Evolutionary conservation across 2,888 invertebrate genomes (phyloP).

Genomic region (Mesorhabditis spiculigera): DNA sequence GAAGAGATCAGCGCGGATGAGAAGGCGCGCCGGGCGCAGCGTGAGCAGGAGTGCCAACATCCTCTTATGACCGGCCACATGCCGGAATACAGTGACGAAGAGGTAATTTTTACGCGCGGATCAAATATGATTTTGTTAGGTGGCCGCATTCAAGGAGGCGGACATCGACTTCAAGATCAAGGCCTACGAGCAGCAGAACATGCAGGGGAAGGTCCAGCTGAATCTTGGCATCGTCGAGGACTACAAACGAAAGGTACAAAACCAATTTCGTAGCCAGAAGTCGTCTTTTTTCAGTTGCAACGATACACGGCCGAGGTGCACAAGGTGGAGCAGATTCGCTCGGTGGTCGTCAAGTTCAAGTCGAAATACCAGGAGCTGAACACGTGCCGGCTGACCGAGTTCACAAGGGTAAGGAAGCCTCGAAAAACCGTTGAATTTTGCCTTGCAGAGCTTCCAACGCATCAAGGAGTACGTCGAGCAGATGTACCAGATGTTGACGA

Average conservation of each 20-base stretch:
- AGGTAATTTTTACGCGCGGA: background rate
- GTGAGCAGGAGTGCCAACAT: background rate
- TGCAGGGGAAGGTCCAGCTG: constrained; percentile 61
- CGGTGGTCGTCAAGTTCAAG: constrained; percentile 59
- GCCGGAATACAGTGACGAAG: constrained; percentile 4
- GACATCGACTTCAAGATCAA: constrained; percentile 13
- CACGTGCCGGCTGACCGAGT: constrained; percentile 75
- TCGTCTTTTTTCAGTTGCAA: constrained; percentile 67
- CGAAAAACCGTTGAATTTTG: background rate
- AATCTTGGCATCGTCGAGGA: constrained; percentile 71
- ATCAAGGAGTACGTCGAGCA: constrained; percentile 65
- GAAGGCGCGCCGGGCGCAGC: background rate
- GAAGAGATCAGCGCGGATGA: constrained; percentile 9
- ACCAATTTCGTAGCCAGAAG: background rate
- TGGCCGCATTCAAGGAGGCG: constrained; percentile 10
- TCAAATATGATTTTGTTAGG: background rate
- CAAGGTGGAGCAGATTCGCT: constrained; percentile 66
- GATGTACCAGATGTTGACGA: constrained; percentile 89
- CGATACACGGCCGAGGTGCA: constrained; percentile 73
- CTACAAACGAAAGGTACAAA: constrained; percentile 59
- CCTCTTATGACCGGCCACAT: background rate
- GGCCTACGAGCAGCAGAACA: constrained; percentile 19
- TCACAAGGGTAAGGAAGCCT: constrained; percentile 64
- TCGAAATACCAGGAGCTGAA: constrained; percentile 61
- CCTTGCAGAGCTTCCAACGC: background rate